Percentiles rank a stretch among this genome's conserved stretches.
phyloP scores from a whole-genome alignment of 2,113 vertebrate species.

The Barbus barbus region DNA sequence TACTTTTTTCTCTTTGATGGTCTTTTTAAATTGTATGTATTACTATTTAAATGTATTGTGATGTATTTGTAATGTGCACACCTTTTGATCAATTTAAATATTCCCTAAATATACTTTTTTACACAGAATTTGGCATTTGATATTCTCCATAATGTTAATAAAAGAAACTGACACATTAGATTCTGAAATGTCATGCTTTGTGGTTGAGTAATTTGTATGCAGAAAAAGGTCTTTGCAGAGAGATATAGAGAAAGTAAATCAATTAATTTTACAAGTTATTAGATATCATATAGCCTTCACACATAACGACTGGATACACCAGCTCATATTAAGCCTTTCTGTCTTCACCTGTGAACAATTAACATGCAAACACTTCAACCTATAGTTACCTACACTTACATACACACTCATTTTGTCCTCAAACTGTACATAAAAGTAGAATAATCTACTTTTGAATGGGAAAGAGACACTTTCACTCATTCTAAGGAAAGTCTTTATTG shows the following conservation, averaged over 20 bases:
- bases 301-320: background rate
- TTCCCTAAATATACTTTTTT: no score
- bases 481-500: constrained; percentile 97
- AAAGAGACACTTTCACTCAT: constrained; percentile 55
- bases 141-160: background rate
- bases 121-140: background rate
- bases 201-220: background rate
- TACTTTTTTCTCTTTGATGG: constrained; percentile 52
- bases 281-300: background rate
- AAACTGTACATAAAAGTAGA: background rate
- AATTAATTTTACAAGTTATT: background rate
- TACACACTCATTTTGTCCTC: no score
- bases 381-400: no score
- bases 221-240: background rate
- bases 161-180: background rate
- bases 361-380: background rate
- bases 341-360: background rate
- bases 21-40: no score
- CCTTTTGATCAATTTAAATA: no score
- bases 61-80: no score
- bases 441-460: background rate
- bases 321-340: background rate
- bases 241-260: background rate
- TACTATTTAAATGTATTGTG: no score
- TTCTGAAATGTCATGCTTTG: background rate